These are phyloP conservation scores for Melanotaenia parkinsoni DNA, from an alignment of 2,797 vertebrate species.

Conservation along the genomic window DNA sequence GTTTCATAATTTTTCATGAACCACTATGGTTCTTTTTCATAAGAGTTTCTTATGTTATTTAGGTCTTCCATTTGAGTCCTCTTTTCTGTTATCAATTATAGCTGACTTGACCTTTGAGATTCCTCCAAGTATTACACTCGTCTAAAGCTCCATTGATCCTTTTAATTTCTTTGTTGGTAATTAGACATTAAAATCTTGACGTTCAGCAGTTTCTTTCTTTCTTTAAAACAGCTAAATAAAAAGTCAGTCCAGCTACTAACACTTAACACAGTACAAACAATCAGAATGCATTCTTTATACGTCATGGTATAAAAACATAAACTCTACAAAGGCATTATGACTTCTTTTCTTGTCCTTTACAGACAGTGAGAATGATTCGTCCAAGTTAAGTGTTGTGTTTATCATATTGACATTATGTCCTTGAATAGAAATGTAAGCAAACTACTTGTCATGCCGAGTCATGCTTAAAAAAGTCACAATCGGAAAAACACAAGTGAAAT, in stretches of 20 bases:
- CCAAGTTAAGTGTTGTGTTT: background rate
- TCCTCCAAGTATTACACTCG: background rate
- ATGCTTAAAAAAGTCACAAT: constrained; percentile 9
- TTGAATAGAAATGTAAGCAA: constrained; percentile 3
- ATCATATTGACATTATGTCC: background rate
- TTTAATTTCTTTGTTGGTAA: background rate
- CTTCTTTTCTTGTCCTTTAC: background rate
- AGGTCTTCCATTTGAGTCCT: background rate
- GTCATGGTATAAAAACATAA: background rate
- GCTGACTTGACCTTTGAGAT: background rate
- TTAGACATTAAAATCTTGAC: background rate
- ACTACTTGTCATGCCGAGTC: background rate
- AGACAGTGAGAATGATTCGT: background rate
- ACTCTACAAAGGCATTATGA: background rate
- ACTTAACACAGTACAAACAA: background rate
- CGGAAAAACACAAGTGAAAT: constrained; percentile 1
- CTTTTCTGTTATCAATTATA: background rate
- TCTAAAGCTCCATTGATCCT: background rate
- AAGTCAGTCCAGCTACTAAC: background rate
- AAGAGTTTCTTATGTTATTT: background rate
- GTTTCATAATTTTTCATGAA: background rate
- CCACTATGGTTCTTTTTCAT: background rate
- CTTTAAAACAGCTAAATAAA: background rate
- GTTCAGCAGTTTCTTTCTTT: background rate
- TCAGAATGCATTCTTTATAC: background rate